These are phyloP conservation scores for Chydorus sphaericus DNA, from an alignment of 2,888 invertebrate species.

Conservation along the genomic window DNA sequence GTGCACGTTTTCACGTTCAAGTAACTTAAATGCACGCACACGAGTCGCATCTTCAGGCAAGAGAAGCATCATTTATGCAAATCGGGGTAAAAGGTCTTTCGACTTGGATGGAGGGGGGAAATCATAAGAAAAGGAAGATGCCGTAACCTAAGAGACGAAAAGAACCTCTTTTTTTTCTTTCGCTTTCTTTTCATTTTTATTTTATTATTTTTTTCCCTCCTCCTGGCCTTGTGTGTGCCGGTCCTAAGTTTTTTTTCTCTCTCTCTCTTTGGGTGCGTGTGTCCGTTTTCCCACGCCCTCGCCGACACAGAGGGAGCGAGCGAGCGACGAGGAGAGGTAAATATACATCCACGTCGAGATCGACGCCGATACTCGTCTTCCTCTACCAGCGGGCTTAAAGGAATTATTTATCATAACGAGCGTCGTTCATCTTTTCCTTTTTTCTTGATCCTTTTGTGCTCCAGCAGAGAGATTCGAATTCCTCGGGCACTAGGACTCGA, in stretches of 20 bases:
- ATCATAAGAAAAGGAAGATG: not conserved
- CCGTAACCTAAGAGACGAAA: not conserved
- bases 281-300: conserved; percentile 3
- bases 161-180: not conserved
- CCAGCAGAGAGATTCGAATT: too few relatives aligned
- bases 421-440: conserved; percentile 8
- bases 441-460: too few relatives aligned
- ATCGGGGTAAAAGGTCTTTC: too few relatives aligned
- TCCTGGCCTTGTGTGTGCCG: too few relatives aligned
- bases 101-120: not conserved
- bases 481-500: not conserved
- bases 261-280: too few relatives aligned
- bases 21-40: too few relatives aligned
- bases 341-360: conserved; percentile 5
- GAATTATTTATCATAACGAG: conserved; percentile 7
- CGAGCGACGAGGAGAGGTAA: not conserved
- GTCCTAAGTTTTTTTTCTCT: too few relatives aligned
- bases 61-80: too few relatives aligned
- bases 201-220: not conserved
- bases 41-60: too few relatives aligned
- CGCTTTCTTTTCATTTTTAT: not conserved
- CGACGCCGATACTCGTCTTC: conserved; percentile 1
- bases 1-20: too few relatives aligned
- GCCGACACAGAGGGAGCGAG: not conserved
- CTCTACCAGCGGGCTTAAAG: not conserved